phyloP scores from a whole-genome alignment of 1,140 invertebrate genomes.

The Neodiprion fabricii region DNA sequence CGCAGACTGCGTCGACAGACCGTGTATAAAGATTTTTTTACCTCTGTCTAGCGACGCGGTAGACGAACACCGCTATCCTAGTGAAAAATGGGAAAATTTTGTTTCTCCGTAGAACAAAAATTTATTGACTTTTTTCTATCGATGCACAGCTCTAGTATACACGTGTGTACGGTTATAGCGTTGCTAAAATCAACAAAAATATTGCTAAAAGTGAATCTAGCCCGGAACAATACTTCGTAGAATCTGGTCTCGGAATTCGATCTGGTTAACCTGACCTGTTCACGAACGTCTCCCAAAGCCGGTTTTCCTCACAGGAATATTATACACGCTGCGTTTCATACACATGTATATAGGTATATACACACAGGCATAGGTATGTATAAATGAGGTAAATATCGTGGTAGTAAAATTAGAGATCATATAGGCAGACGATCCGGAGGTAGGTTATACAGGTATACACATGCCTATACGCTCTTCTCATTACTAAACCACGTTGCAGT shows the following conservation, averaged over 20 bases:
- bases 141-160: neutral
- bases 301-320: slow-evolving; percentile 43
- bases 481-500: no score
- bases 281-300: slow-evolving; percentile 31
- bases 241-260: slow-evolving; percentile 54
- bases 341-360: neutral
- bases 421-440: neutral
- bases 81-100: neutral
- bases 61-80: neutral
- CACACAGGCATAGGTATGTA: neutral
- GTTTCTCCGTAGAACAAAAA: neutral
- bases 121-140: neutral
- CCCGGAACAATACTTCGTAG: slow-evolving; percentile 32
- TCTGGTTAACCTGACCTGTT: slow-evolving; percentile 50
- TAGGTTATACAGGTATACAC: no score
- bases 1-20: neutral
- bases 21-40: neutral
- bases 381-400: neutral
- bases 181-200: no score
- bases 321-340: slow-evolving; percentile 7
- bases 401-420: neutral
- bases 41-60: neutral
- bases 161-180: neutral
- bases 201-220: neutral
- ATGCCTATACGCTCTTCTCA: no score